Percentiles rank a stretch among this genome's conserved stretches.
Conservation (phyloP, 2,113 vertebrate species). For the Epinephelus lanceolatus region DNA sequence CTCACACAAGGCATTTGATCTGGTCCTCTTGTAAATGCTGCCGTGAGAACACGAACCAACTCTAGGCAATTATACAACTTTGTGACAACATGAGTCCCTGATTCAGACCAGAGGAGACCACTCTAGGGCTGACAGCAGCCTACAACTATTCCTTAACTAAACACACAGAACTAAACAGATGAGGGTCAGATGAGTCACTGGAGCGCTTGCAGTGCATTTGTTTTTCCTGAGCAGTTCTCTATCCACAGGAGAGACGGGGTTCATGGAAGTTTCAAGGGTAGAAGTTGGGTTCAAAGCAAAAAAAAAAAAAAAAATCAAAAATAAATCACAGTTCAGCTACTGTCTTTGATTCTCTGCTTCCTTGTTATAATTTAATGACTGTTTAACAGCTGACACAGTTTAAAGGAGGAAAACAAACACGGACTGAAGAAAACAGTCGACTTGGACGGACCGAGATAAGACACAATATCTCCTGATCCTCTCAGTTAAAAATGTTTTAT, state of each 20-base stretch:
- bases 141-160: not conserved
- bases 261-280: not conserved
- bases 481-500: not conserved
- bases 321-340: not conserved
- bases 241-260: not conserved
- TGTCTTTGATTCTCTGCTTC: not conserved
- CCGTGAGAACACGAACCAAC: no score
- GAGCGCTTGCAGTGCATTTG: not conserved
- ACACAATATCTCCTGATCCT: not conserved
- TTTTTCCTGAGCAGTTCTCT: not conserved
- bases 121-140: no score
- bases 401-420: not conserved
- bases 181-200: not conserved
- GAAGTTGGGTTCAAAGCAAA: conserved; percentile 3
- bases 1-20: no score
- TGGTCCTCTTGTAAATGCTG: no score
- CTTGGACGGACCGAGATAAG: not conserved
- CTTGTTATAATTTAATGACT: not conserved
- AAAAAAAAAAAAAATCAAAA: not conserved
- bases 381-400: not conserved
- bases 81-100: no score
- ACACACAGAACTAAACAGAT: no score
- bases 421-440: not conserved
- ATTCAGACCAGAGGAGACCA: no score
- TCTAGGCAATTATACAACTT: no score